Evolutionary conservation across 2,888 invertebrate genomes (phyloP), one percentile per base, ranked within the genome.

Genomic region (Podabrus alpinus): DNA sequence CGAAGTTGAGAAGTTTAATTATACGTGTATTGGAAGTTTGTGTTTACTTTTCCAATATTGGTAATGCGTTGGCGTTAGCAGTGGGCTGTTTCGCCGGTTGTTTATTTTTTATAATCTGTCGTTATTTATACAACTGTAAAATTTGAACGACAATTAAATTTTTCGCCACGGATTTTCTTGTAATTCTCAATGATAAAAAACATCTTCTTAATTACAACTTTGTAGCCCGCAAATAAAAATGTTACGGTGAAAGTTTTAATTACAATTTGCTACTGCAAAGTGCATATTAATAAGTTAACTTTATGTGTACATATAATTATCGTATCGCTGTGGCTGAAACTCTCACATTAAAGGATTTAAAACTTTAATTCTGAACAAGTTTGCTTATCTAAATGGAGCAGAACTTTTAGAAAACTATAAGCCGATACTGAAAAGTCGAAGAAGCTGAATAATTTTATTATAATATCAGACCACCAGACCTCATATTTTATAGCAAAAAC

Each of bases 31-130:
- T 9, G 21, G 29, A 68, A 62, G 59, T 25, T 29, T 62, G 21
- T 68, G 68, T 68, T 72, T 68, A 68, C 67, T 45, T 45, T 73
- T 61, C 69, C 66, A 73, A 73, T 73, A 73, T 66, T 64, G 69
- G 17, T 59, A 59, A 24, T 68, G 68, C 72, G 72, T 78, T 76
- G 70, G 74, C 29, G 61, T 71, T 60, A 13, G 15, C 13, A 45
- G 71, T 71, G 60, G 71, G 71, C 21, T 19, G 62, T 25, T 62
- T 59, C 64, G 19, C 25, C 15, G 60, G 15, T 68, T 21, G 60
- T 59, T 15, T 72, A 59, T 71, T 64, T 64, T 64, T 64, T 64
- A 21, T 16, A 64, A 64, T 61, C 17, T 64, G 17, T 64, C 21
- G 62, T 19, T 64, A 64, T 64, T 19, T 64, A 21, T 64, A 45